phyloP scores from a whole-genome alignment of 2,113 vertebrate species.

The Sylvia atricapilla region DNA sequence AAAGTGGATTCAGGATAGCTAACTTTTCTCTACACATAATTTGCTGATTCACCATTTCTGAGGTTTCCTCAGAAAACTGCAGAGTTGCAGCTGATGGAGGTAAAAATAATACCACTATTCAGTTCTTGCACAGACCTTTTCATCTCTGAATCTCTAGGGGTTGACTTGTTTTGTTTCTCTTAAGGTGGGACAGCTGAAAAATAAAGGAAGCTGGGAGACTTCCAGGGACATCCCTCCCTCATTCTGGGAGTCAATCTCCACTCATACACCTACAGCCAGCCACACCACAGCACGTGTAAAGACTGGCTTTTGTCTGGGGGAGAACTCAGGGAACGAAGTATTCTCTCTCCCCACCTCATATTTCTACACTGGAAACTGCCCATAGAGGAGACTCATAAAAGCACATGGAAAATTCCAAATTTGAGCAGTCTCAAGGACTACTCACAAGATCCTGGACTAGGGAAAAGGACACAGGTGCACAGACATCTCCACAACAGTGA shows the following conservation, averaged over 20 bases:
- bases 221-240: background rate
- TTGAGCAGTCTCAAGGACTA: background rate
- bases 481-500: rapidly evolving
- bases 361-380: background rate
- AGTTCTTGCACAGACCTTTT: background rate
- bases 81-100: constrained; percentile 23
- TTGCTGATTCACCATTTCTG: constrained; percentile 5
- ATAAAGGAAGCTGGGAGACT: background rate
- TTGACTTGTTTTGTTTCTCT: constrained; percentile 13
- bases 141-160: background rate
- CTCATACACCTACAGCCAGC: background rate
- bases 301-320: background rate
- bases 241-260: background rate
- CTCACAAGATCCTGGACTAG: background rate
- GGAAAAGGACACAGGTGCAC: background rate
- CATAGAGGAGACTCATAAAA: background rate
- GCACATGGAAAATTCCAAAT: background rate
- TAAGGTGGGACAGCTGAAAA: background rate
- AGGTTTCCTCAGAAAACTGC: constrained; percentile 29
- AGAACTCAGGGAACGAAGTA: background rate
- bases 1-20: background rate
- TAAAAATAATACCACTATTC: constrained; percentile 30
- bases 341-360: background rate
- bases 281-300: background rate
- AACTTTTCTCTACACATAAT: background rate